phyloP scores from a whole-genome alignment of 2,888 invertebrate genomes.

The Drosophila limbata region DNA sequence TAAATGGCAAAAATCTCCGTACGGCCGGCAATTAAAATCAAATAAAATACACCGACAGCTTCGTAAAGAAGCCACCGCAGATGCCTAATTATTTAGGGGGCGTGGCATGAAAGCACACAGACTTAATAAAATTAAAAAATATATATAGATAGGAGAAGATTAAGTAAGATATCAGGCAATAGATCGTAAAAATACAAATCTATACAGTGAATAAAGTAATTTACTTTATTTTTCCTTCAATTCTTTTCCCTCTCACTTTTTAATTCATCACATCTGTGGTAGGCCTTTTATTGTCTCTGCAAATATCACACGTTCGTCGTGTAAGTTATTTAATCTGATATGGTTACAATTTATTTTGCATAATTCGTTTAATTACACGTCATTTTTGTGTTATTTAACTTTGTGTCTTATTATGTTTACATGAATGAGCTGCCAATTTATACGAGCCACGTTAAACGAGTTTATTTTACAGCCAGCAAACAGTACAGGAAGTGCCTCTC shows the following conservation, averaged over 20 bases:
- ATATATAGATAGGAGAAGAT: neutral
- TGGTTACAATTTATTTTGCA: constrained; percentile 45
- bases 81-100: constrained; percentile 23
- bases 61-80: constrained; percentile 28
- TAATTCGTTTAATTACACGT: constrained; percentile 50
- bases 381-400: constrained; percentile 47
- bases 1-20: constrained; percentile 67
- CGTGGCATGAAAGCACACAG: constrained; percentile 1
- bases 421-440: constrained; percentile 23
- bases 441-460: constrained; percentile 43
- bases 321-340: constrained; percentile 34
- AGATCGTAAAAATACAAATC: neutral
- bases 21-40: constrained; percentile 73
- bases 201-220: neutral
- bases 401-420: constrained; percentile 46
- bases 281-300: constrained; percentile 21
- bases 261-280: neutral
- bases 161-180: neutral
- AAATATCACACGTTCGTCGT: constrained; percentile 19
- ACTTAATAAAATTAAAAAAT: neutral
- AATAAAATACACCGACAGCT: constrained; percentile 68
- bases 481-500: constrained; percentile 30
- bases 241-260: neutral
- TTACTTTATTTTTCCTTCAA: neutral
- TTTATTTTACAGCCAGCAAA: constrained; percentile 30